Base-by-base conservation (phyloP, 2,888 invertebrate species). In the Oscheius sp. region DNA sequence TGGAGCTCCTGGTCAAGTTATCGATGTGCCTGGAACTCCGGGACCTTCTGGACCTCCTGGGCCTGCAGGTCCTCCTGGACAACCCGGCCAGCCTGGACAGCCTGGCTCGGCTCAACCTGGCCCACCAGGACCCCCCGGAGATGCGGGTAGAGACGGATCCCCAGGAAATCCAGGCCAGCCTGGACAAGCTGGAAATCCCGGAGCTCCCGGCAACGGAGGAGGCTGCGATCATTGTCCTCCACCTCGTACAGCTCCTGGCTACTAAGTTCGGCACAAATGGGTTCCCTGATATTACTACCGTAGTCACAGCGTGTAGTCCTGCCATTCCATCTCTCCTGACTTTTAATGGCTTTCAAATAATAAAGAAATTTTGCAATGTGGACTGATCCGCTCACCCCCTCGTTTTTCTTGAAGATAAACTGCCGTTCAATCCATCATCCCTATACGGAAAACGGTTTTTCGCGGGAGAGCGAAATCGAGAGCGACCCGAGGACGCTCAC, bases 1-100 rank as follows among this genome's bases (percentile, higher is more conserved):
- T 68, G 81, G 81, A 76, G 77, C 77, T 57, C 77, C 79, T 62
- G 81, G 81, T 76, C 78, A 77, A 66, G 77, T 78, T 65, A 73
- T 75, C 57, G 79, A 53, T 10, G 55, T 63, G 10, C 57, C 63
- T 29, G 73, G 73, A 5, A 55, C 63, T 9, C 74, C 74, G 21
- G 74, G 74, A 37, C 66, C 74, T n/a, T 35, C 74, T 48, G 74
- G 74, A 21, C 74, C 68, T 47, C 66, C 74, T 5, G 74, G 74
- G 58, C 58, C 74, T 59, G 32, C 74, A 4, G 74, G 74, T 9
- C 51, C 59, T 11, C 60, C 59, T 50, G 58, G 50, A 71, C 71
- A 35, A n/a, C 55, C 65, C n/a, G 82, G 82, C 70, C n/a, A 55
- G n/a, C 68, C 81, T 72, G 81, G 81, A 32, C 51, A 51, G 29